These are phyloP conservation scores for Cynaeus angustus DNA, from an alignment of 2,888 invertebrate species.

Conservation along the genomic window DNA sequence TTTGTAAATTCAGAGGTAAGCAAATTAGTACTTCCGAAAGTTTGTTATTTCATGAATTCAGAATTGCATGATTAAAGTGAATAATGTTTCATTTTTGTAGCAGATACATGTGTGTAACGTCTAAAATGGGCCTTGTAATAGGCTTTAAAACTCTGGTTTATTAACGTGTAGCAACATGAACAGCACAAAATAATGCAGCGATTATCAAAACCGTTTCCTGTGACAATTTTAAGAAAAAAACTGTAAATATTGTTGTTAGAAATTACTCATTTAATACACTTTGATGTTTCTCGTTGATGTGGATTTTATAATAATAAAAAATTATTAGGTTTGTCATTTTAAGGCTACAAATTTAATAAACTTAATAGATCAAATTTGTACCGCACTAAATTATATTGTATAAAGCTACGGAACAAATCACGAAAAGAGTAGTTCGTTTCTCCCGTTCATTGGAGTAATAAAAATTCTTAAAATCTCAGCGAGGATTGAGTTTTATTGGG, in stretches of 20 bases:
- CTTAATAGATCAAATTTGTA: not conserved
- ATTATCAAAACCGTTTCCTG: no score
- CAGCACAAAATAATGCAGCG: no score
- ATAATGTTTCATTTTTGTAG: not conserved
- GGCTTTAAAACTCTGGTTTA: no score
- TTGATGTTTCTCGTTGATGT: not conserved
- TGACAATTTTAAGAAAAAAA: not conserved
- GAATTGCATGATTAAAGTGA: constrained; percentile 1
- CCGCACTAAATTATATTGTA: no score
- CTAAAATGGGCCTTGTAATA: no score
- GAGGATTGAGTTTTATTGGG: constrained; percentile 3
- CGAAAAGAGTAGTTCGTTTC: no score
- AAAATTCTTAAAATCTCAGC: constrained; percentile 4
- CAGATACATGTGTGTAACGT: not conserved
- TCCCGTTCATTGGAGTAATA: no score
- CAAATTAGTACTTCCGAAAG: constrained; percentile 1
- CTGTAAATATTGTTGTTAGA: not conserved
- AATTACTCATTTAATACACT: not conserved
- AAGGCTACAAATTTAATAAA: not conserved
- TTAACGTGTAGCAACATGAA: no score
- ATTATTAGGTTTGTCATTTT: not conserved
- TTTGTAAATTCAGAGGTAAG: constrained; percentile 8
- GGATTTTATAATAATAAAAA: not conserved
- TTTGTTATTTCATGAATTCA: not conserved
- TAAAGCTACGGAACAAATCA: no score